Percentiles rank a stretch among this genome's conserved stretches.
Conservation (phyloP, 2,797 vertebrate genomes). For the Pangasius krempfi region DNA sequence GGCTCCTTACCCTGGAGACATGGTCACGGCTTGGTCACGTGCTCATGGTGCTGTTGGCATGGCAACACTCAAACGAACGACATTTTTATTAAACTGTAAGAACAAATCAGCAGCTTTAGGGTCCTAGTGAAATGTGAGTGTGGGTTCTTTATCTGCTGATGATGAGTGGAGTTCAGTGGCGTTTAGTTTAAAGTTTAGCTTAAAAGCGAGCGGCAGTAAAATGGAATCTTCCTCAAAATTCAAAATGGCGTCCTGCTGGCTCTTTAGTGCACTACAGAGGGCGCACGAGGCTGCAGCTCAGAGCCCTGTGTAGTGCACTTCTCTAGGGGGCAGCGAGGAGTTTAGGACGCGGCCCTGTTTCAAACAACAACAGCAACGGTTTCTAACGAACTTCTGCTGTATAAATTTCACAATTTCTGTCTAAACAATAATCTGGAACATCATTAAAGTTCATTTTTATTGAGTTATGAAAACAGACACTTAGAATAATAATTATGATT, state of each 20-base stretch:
- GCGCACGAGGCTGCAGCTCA: not conserved
- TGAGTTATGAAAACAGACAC: no score
- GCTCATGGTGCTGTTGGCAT: not conserved
- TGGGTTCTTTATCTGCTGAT: not conserved
- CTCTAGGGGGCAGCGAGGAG: not conserved
- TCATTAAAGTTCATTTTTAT: no score
- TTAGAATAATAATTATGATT: no score
- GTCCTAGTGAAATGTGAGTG: not conserved
- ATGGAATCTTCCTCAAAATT: not conserved
- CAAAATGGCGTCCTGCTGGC: not conserved
- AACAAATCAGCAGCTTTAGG: accelerated
- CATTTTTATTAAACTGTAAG: not conserved
- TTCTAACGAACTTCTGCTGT: no score
- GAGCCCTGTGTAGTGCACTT: not conserved
- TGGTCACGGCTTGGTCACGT: not conserved
- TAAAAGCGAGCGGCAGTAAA: not conserved
- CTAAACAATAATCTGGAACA: no score
- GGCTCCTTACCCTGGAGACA: not conserved
- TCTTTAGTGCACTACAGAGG: not conserved
- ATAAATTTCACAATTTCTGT: no score
- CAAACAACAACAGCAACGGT: no score
- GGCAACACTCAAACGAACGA: conserved; percentile 37
- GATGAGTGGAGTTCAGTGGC: not conserved
- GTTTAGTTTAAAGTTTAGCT: not conserved
- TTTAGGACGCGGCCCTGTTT: not conserved